phyloP scores from a whole-genome alignment of 2,113 vertebrate genomes.

The Tinamus guttatus region DNA sequence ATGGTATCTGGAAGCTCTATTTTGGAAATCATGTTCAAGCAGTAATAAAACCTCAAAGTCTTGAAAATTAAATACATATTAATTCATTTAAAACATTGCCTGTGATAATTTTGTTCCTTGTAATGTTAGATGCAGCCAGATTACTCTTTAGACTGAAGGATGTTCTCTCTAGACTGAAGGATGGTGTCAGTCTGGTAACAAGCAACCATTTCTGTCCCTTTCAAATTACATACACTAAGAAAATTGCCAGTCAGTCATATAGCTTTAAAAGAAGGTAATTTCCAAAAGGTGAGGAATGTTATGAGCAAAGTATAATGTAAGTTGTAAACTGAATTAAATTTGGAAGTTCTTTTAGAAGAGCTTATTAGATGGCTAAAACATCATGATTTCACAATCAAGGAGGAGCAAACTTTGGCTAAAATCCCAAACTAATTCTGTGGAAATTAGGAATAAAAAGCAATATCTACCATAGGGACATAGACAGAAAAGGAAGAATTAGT shows the following conservation, averaged over 20 bases:
- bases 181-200: not conserved
- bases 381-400: not conserved
- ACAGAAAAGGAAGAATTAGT: not conserved
- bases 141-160: not conserved
- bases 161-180: not conserved
- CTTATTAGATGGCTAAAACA: conserved; percentile 1
- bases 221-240: not conserved
- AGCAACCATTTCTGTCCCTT: not conserved
- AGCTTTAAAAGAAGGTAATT: not conserved
- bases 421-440: not conserved
- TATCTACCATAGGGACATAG: not conserved
- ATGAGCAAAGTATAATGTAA: not conserved
- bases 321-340: not conserved
- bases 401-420: conserved; percentile 12
- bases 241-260: not conserved
- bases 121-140: not conserved
- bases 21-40: not conserved
- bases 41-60: not conserved
- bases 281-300: conserved; percentile 2
- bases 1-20: not conserved
- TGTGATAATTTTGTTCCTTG: not conserved
- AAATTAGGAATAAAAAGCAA: not conserved
- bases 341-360: not conserved
- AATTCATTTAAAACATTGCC: not conserved
- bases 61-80: not conserved